Evolutionary conservation across 2,888 invertebrate genomes (phyloP).

Genomic region (Agrochola lychnidis): DNA sequence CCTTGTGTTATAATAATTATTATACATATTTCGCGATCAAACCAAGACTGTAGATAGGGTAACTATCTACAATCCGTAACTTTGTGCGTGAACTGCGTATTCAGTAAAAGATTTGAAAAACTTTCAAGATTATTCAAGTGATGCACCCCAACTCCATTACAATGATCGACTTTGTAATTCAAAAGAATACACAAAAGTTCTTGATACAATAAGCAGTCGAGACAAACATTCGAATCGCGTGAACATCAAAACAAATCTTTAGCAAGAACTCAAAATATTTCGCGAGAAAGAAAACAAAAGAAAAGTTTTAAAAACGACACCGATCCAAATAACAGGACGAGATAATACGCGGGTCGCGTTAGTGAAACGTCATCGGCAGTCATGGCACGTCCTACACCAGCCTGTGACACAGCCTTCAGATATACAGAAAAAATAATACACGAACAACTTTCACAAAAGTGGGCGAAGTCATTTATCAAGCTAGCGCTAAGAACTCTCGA

Average conservation of each 20-base stretch:
- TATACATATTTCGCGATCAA: no score
- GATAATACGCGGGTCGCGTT: conserved; percentile 76
- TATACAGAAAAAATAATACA: conserved; percentile 79
- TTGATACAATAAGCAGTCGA: conserved; percentile 23
- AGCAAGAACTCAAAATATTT: conserved; percentile 56
- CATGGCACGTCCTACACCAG: conserved; percentile 79
- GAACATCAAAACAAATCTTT: conserved; percentile 57
- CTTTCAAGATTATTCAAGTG: not conserved
- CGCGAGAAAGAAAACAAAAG: conserved; percentile 64
- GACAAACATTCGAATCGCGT: conserved; percentile 29
- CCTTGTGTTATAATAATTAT: not conserved
- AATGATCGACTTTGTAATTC: conserved; percentile 19
- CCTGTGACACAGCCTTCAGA: conserved; percentile 76
- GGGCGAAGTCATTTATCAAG: conserved; percentile 90
- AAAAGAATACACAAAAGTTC: conserved; percentile 28
- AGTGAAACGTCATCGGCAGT: conserved; percentile 79
- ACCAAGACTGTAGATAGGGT: no score
- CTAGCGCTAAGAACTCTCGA: conserved; percentile 89
- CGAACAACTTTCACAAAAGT: conserved; percentile 86
- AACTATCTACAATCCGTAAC: no score
- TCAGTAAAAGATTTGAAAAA: not conserved
- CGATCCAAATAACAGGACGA: conserved; percentile 76
- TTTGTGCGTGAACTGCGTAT: not conserved
- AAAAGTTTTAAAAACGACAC: conserved; percentile 72
- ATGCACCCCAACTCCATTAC: not conserved